Percentiles rank a stretch among this genome's conserved stretches.
phyloP scores from a whole-genome alignment of 2,888 invertebrate genomes.

The Drosophila cognata region DNA sequence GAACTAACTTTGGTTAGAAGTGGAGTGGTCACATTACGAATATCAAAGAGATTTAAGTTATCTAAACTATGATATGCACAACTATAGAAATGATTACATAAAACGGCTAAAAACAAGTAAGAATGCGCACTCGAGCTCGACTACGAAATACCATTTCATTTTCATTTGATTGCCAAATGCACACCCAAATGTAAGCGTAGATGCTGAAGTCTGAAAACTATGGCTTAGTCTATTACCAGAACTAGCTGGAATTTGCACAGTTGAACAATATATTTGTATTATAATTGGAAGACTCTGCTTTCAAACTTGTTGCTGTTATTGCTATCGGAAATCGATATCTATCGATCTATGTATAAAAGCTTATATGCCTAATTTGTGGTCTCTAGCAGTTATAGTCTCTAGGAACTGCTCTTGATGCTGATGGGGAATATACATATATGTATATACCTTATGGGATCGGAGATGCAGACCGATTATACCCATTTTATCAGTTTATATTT shows the following conservation, averaged over 20 bases:
- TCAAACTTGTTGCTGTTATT: background rate
- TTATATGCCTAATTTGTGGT: background rate
- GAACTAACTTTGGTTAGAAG: background rate
- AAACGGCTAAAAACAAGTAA: slow-evolving; percentile 6
- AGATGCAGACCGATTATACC: background rate
- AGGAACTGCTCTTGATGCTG: background rate
- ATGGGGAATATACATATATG: too few relatives aligned
- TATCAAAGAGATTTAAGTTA: background rate
- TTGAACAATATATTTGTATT: background rate
- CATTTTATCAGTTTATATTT: background rate
- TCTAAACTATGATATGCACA: slow-evolving; percentile 5
- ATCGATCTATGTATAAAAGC: background rate
- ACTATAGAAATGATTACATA: slow-evolving; percentile 37
- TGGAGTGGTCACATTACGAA: too few relatives aligned
- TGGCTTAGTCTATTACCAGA: too few relatives aligned
- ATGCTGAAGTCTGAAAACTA: background rate
- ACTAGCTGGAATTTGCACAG: background rate
- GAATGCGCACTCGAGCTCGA: background rate
- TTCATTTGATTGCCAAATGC: background rate
- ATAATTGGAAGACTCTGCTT: background rate
- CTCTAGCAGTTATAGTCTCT: background rate
- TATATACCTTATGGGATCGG: background rate
- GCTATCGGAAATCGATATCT: background rate
- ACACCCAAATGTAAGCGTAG: background rate
- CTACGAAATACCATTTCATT: background rate